Evolutionary conservation across 2,888 invertebrate species (phyloP), one percentile per base, ranked within the genome.

Genomic region (Cyclophora albipunctata): DNA sequence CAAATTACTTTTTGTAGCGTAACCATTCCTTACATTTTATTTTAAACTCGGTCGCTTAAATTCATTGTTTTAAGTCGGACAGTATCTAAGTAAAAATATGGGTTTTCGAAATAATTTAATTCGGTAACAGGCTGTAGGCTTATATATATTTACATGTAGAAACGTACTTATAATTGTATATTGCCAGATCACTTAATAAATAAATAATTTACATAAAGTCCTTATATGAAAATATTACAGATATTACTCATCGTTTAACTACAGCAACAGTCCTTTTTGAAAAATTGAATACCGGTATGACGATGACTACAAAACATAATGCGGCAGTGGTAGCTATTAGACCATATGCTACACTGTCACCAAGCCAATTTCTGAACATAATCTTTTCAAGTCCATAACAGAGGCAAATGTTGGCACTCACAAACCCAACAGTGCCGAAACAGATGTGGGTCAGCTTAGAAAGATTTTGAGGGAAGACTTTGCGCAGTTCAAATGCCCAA

Each of bases 371-470:
- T 46, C 59, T 73, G 49, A 82, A 79, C 2, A 44, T 37, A 3
- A 0, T 3, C 41, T 81, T 83, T 2, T 76, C 72, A n/a, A 79
- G 68, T 0, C 81, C 83, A 40, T 71, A 79, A 58, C 73, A 73
- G 7, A 84, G 76, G 3, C 55, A 3, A 45, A 79, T 60, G 47
- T 57, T 52, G 33, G 57, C 50, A 5, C 72, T 50, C 2, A 47
- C 53, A 49, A 78, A 78, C 3, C 66, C 78, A 0, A 78, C 67
- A 5, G 64, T 66, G 1, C 81, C 81, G 42, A 79, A 77, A 51
- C 72, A 71, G 50, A 81, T 75, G 55, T 81, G 81, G 3, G 72
- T 71, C 6, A 78, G 56, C 51, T 80, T 81, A 2, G 76, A 73
- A 7, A 77, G 45, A 48, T 70, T 78, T 2, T 62, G 64, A 3